Conservation (phyloP, 1,140 invertebrate genomes). For the Pantala flavescens region DNA sequence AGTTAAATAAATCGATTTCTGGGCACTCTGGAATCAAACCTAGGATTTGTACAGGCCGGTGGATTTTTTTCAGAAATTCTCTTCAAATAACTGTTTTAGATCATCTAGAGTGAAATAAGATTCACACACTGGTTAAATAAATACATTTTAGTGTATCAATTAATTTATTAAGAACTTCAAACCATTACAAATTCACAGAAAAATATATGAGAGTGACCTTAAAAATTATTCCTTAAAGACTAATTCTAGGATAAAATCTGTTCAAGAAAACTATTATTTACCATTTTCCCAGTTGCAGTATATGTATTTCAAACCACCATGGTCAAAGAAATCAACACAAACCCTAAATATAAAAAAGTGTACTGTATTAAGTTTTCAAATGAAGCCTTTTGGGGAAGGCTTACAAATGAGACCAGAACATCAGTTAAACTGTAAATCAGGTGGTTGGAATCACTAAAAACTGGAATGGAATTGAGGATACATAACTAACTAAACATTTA, state of each 20-base stretch:
- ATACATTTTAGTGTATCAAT: background rate
- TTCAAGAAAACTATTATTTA: background rate
- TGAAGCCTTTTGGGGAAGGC: background rate
- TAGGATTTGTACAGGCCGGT: too few species aligned
- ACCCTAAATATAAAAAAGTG: background rate
- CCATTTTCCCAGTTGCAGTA: conserved; percentile 4
- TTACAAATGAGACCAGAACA: background rate
- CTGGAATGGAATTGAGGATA: conserved; percentile 5
- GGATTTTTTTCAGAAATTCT: too few species aligned
- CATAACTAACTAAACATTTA: conserved; percentile 7
- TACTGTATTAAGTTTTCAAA: background rate
- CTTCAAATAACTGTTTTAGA: too few species aligned
- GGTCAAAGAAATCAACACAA: background rate
- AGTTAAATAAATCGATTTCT: too few species aligned
- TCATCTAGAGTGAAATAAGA: too few species aligned
- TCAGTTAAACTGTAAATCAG: background rate
- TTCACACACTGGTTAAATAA: too few species aligned
- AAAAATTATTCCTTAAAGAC: background rate
- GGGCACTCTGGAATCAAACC: too few species aligned
- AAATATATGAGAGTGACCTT: conserved; percentile 8
- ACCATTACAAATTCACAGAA: conserved; percentile 4
- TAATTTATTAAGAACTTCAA: conserved; percentile 5
- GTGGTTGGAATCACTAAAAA: conserved; percentile 8
- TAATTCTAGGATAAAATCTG: background rate
- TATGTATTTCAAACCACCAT: conserved; percentile 6